A percentile compares a stretch with the other conserved stretches of the same genome.
These are phyloP conservation scores for Ctenosaura bakeri DNA, from an alignment of 2,797 vertebrate genomes.

Conservation along the genomic window DNA sequence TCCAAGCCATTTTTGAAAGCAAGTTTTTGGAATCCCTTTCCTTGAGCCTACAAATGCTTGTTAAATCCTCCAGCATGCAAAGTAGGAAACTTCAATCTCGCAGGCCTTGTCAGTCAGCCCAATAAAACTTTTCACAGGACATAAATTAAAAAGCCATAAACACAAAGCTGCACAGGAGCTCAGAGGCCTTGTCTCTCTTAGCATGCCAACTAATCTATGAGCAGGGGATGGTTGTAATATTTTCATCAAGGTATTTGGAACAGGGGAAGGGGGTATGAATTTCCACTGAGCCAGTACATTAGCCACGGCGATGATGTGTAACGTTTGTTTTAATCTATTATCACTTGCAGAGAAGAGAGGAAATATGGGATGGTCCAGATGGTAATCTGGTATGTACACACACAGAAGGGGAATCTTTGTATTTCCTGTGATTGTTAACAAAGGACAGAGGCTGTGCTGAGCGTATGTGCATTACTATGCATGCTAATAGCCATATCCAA, in stretches of 20 bases:
- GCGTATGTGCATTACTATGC: conserved; percentile 51
- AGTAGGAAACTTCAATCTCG: conserved; percentile 56
- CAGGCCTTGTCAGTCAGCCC: conserved; percentile 65
- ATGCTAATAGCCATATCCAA: conserved; percentile 53
- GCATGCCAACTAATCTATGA: conserved; percentile 61
- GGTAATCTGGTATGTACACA: conserved; percentile 68
- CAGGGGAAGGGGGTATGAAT: conserved; percentile 45
- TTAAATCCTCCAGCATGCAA: conserved; percentile 62
- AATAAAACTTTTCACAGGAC: conserved; percentile 62
- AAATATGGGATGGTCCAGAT: conserved; percentile 79
- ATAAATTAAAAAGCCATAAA: conserved; percentile 70
- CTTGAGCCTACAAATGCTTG: conserved; percentile 53
- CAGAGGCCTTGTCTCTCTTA: conserved; percentile 51
- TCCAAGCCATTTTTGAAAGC: neutral
- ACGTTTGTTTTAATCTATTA: conserved; percentile 70
- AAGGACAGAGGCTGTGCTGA: conserved; percentile 69
- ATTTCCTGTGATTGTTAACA: conserved; percentile 82
- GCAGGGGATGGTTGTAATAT: conserved; percentile 56
- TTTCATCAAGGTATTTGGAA: conserved; percentile 69
- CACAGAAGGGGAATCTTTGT: conserved; percentile 72
- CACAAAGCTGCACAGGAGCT: conserved; percentile 54
- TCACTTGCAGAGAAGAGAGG: conserved; percentile 75
- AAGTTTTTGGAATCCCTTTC: conserved; percentile 55
- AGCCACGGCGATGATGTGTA: conserved; percentile 72
- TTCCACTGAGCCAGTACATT: conserved; percentile 74